Evolutionary conservation across 2,888 invertebrate genomes (phyloP).

Genomic region (Amiota communis): DNA sequence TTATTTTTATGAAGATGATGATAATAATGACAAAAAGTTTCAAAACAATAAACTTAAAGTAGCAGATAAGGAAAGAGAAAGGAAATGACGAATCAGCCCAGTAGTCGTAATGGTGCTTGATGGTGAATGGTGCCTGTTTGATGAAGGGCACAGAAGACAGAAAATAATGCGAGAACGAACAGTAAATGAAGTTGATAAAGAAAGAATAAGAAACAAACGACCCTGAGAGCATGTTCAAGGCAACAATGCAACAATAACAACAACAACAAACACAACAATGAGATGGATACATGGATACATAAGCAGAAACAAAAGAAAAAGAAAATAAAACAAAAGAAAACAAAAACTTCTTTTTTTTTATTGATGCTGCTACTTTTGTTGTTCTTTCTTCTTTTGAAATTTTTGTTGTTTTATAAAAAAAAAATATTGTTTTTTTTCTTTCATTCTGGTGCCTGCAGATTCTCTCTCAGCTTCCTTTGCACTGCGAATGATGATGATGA

Average conservation of each 20-base stretch:
- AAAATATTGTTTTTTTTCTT: not conserved
- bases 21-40: not conserved
- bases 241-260: constrained; percentile 51
- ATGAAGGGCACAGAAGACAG: constrained; percentile 37
- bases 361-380: constrained; percentile 26
- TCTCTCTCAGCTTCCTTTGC: constrained; percentile 28
- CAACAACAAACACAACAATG: constrained; percentile 35
- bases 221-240: constrained; percentile 62
- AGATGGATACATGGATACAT: too few relatives aligned
- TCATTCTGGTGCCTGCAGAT: constrained; percentile 8
- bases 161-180: constrained; percentile 39
- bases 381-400: not conserved
- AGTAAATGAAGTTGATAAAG: constrained; percentile 37
- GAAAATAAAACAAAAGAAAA: not conserved
- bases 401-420: not conserved
- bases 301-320: constrained; percentile 3
- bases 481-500: constrained; percentile 3
- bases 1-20: not conserved
- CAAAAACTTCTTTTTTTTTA: constrained; percentile 32
- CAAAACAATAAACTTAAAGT: constrained; percentile 12
- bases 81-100: not conserved
- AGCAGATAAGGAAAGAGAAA: not conserved
- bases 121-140: constrained; percentile 34
- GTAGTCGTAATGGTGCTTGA: constrained; percentile 37
- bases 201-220: constrained; percentile 45